Base-by-base conservation (phyloP, 2,888 invertebrate species). In the Stegophylla sp. region DNA sequence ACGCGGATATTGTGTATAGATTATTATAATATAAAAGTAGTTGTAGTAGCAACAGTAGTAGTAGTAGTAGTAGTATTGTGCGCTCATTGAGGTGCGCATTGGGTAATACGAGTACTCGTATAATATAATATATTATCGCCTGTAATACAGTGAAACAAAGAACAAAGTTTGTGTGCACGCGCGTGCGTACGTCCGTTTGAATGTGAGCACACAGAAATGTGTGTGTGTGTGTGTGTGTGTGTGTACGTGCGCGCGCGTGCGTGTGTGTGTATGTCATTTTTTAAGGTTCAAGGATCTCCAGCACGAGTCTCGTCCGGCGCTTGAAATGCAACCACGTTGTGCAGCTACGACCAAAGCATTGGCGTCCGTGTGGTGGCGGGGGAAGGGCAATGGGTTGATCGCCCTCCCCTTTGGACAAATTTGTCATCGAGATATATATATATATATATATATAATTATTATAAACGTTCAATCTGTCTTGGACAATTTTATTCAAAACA, bases 271-370 rank as follows among this genome's bases (percentile, higher is more conserved):
- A 59, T 59, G 61, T 28, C 56, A 59, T 69, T 51, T 71, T 41
- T 71, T 63, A 34, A 79, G 79, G 79, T 79, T 79, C 79, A 79
- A 79, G 79, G 79, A 79, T 79, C 79, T 79, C 79, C 48, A 48
- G 79, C 61, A 41, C 51, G 75, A 48, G 56, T 67, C 66, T 56
- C 64, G 64, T 64, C 41, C 64, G 75, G 51, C 63, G 26, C 51
- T n/a, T n/a, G n/a, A n/a, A n/a, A n/a, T n/a, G n/a, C n/a, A n/a
- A n/a, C n/a, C n/a, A n/a, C n/a, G n/a, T n/a, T n/a, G n/a, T 51
- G 20, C 17, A 34, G 64, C 28, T 26, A 67, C 56, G 4, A 34
- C 34, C 34, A 34, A 34, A 7, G 34, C 7, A 34, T n/a, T n/a
- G n/a, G n/a, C n/a, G n/a, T n/a, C n/a, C n/a, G n/a, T n/a, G n/a